Conservation (phyloP, 2,797 vertebrate genomes). For the Tenualosa ilisha region DNA sequence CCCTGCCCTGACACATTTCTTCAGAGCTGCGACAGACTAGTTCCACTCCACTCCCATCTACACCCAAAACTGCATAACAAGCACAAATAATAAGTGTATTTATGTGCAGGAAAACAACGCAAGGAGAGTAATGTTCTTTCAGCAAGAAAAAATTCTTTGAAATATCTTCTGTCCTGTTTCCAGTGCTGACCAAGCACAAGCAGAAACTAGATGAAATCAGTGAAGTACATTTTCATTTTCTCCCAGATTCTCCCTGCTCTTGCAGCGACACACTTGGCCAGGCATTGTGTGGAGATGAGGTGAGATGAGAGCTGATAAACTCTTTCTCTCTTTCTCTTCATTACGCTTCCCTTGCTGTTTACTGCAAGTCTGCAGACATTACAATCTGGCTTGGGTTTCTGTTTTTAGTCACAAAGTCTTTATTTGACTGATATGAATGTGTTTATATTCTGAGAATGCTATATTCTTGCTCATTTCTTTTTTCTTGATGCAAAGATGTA, state of each 20-base stretch:
- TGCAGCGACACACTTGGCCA: not conserved
- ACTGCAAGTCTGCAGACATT: not conserved
- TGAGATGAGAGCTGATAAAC: not conserved
- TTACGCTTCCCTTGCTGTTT: constrained; percentile 12
- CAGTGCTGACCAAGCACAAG: constrained; percentile 44
- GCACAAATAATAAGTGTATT: constrained; percentile 6
- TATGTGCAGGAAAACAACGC: constrained; percentile 27
- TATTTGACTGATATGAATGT: not conserved
- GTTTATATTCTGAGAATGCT: not conserved
- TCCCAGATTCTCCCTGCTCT: constrained; percentile 5
- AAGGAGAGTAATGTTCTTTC: constrained; percentile 32
- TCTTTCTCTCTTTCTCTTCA: not conserved
- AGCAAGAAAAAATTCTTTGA: constrained; percentile 34
- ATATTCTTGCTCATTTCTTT: not conserved
- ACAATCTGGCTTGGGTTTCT: not conserved
- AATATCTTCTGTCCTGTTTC: constrained; percentile 5
- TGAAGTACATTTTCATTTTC: constrained; percentile 29
- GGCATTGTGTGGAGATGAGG: not conserved
- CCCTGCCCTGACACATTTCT: not conserved
- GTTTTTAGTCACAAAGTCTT: not conserved
- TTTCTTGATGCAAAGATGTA: not conserved
- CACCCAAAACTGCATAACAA: constrained; percentile 7
- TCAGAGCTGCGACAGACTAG: not conserved
- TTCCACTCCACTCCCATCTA: not conserved
- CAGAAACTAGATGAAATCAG: constrained; percentile 34